Base-by-base conservation (phyloP, 2,113 vertebrate genomes). In the Acinonyx jubatus region DNA sequence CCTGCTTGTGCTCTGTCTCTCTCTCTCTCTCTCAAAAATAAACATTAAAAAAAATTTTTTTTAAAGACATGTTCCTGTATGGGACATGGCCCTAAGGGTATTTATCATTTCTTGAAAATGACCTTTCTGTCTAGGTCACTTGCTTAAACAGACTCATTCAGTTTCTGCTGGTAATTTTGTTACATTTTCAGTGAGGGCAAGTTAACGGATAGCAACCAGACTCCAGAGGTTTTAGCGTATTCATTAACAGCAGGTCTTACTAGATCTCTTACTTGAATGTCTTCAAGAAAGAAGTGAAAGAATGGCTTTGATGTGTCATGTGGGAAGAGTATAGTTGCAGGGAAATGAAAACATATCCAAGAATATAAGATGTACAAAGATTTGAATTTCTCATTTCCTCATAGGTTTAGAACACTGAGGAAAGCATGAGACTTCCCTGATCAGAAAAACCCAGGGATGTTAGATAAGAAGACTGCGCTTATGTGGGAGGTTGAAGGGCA, bases 301-400 rank as follows among this genome's bases (percentile, higher is more conserved):
- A 63, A 69, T 33, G 69, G 29, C 63, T 96, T 80, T 80, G 27
- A 80, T 76, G 23, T 69, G 36, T 68, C 80, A 5, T 45, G 15
- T 52, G 61, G n/a, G n/a, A 81, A n/a, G 10, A 93, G 52, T 27
- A 7, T 36, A 61, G 86, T 61, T 95, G 95, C 19, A 21, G 48
- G 48, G 66, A 92, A 73, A 69, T 69, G 29, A 78, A 83, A 94
- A 90, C n/a, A 45, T 48, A 1, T 7, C 76, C 41, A n/a, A 13
- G 27, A 94, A 68, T 33, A 16, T 33, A 45, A 83, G 66, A 38
- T 48, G 7, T 27, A 8, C 80, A 94, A 65, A 96, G 52, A 74
- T 36, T 45, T 81, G 33, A 87, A 91, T 88, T 96, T 97, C 74
- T 89, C 23, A 65, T 84, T 93, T 23, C 27, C 5, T 93, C 31